A percentile compares a stretch with the other conserved stretches of the same genome.
Evolutionary conservation across 2,888 invertebrate species (phyloP).

Genomic region (Drosophila multiciliata): DNA sequence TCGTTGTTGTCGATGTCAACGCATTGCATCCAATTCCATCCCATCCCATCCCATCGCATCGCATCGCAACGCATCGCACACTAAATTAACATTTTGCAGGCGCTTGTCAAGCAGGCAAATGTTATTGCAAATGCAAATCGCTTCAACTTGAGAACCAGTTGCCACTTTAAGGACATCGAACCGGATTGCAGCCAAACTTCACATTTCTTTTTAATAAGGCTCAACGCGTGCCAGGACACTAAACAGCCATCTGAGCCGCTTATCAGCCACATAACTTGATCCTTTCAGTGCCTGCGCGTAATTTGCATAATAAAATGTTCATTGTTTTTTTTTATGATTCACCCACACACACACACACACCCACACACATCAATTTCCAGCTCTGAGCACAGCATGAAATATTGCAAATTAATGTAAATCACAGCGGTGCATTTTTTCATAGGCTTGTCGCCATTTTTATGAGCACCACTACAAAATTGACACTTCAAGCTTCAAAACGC

Average conservation of each 20-base stretch:
- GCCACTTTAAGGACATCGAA: constrained; percentile 53
- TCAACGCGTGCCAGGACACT: constrained; percentile 53
- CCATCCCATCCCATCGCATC: constrained; percentile 55
- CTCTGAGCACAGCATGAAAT: constrained; percentile 80
- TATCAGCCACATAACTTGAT: constrained; percentile 51
- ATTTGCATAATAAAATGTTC: constrained; percentile 82
- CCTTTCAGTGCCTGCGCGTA: constrained; percentile 64
- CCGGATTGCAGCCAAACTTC: constrained; percentile 26
- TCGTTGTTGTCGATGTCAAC: constrained; percentile 41
- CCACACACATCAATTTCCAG: constrained; percentile 65
- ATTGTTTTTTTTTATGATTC: constrained; percentile 66
- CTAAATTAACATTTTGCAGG: constrained; percentile 77
- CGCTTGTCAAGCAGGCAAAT: constrained; percentile 73
- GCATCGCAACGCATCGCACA: constrained; percentile 61
- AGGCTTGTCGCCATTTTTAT: constrained; percentile 67
- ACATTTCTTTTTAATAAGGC: constrained; percentile 43
- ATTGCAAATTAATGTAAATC: constrained; percentile 84
- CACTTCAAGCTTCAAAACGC: constrained; percentile 62
- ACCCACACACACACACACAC: constrained; percentile 37
- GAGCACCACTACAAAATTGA: constrained; percentile 66
- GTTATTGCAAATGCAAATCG: constrained; percentile 77
- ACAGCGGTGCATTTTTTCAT: constrained; percentile 55
- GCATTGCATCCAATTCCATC: constrained; percentile 31
- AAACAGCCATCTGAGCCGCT: constrained; percentile 34
- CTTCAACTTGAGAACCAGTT: constrained; percentile 54